Conservation (phyloP, 1,140 invertebrate species). For the Leptinotarsa texana region DNA sequence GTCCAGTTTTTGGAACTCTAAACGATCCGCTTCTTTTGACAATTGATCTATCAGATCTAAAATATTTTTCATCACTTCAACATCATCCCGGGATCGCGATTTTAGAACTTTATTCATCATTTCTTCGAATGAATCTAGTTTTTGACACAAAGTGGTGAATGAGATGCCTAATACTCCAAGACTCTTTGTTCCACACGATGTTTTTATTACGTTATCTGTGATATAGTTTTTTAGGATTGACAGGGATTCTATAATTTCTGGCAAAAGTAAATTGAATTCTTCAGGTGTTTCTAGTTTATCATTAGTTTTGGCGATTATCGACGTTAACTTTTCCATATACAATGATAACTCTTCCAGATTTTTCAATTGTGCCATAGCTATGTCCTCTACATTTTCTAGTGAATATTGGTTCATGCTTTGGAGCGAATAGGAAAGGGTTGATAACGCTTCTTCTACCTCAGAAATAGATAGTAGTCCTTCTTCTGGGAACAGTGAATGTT, state of each 20-base stretch:
- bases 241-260: background rate
- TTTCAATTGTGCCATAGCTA: background rate
- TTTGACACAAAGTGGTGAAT: background rate
- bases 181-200: background rate
- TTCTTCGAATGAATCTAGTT: background rate
- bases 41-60: too few species aligned
- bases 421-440: background rate
- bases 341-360: too few species aligned
- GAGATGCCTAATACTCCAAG: background rate
- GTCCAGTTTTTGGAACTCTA: too few species aligned
- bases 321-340: too few species aligned
- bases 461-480: background rate
- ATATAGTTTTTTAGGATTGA: background rate
- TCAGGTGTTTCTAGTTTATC: background rate
- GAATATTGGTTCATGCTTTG: background rate
- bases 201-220: background rate
- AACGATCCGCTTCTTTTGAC: too few species aligned
- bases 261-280: too few species aligned
- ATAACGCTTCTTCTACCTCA: background rate
- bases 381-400: background rate
- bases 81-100: background rate
- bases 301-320: too few species aligned
- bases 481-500: background rate
- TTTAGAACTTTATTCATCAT: background rate
- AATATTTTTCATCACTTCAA: background rate